A percentile compares a stretch with the other conserved stretches of the same genome.
phyloP scores from a whole-genome alignment of 2,797 vertebrate genomes.

The Uromys caudimaculatus region DNA sequence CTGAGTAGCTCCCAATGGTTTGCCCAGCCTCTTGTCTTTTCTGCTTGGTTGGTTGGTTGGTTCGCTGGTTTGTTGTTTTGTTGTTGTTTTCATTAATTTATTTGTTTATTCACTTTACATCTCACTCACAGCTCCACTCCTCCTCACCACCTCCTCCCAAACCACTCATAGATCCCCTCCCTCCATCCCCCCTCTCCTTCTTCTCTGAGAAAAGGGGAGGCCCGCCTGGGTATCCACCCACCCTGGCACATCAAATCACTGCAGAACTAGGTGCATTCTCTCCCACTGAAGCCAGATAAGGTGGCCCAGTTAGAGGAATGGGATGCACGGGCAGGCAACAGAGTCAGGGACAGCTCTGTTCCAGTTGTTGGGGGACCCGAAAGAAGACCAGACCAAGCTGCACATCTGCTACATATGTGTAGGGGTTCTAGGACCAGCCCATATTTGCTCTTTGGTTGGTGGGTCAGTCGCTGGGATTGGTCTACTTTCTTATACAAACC shows the following conservation, averaged over 20 bases:
- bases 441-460: background rate
- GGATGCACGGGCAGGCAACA: background rate
- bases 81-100: background rate
- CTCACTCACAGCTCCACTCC: background rate
- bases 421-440: background rate
- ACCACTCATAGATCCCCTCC: background rate
- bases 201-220: background rate
- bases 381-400: background rate
- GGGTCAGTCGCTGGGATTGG: background rate
- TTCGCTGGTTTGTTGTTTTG: background rate
- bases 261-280: background rate
- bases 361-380: background rate
- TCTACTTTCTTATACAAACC: background rate
- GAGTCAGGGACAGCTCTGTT: background rate
- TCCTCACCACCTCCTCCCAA: background rate
- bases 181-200: no score
- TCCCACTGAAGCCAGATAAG: background rate
- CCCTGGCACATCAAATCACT: background rate
- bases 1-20: background rate
- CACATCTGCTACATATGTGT: background rate
- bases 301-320: background rate
- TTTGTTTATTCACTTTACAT: background rate
- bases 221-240: background rate
- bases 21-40: background rate
- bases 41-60: no score